Evolutionary conservation across 2,888 invertebrate genomes (phyloP), one percentile per base, ranked within the genome.

Genomic region (Mimachlamys varia): DNA sequence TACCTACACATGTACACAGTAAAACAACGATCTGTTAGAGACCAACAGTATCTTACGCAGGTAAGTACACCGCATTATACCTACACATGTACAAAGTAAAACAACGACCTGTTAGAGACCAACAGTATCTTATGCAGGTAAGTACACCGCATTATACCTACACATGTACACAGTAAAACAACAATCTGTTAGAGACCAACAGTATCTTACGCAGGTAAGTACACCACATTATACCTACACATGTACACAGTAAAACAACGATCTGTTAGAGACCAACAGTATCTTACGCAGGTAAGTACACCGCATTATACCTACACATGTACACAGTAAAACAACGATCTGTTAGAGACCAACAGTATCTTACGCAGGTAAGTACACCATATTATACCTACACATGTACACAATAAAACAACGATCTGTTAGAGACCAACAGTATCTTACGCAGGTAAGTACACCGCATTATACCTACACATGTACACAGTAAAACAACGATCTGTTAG

Each of bases 161-260:
- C n/a, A n/a, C n/a, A n/a, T n/a, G n/a, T n/a, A n/a, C n/a, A n/a
- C n/a, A 98, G 92, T 98, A 97, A 95, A 98, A 99, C 97, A 98
- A 98, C 19, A 98, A 98, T 94, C 97, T 99, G 44, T 98, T 98
- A 88, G 99, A 99, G 95, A 97, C 97, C 92, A 97, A 97, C 94
- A 97, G 96, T 90, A 96, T 96, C 50, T 93, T 96, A 33, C 94
- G 95, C 92, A 96, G 94, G 96, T 97, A 93, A 93, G 95, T 93
- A 19, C 87, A 15, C 0, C 53, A n/a, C n/a, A n/a, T n/a, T n/a
- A n/a, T n/a, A n/a, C n/a, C n/a, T n/a, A n/a, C n/a, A n/a, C n/a
- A n/a, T n/a, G n/a, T n/a, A n/a, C n/a, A n/a, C n/a, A 98, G 92
- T 98, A 97, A 95, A 98, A 99, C 97, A 98, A 98, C 19, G 98